Percentiles rank a stretch among this genome's conserved stretches.
Conservation (phyloP, 2,888 invertebrate species). For the Drosophila paramelanica region DNA sequence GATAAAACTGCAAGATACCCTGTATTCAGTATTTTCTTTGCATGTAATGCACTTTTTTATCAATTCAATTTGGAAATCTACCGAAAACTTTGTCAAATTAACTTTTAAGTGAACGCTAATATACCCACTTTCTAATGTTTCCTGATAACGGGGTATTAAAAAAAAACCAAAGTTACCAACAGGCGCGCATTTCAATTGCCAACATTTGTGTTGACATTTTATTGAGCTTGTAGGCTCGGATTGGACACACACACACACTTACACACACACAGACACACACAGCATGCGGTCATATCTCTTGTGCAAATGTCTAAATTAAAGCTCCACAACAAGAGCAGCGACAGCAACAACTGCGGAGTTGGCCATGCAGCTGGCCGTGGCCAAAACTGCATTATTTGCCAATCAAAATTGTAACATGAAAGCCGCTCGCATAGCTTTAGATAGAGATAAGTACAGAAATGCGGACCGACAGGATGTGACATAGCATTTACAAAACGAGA, state of each 20-base stretch:
- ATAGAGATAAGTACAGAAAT: conserved; percentile 39
- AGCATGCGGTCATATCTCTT: conserved; percentile 66
- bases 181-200: conserved; percentile 57
- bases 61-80: too few relatives aligned
- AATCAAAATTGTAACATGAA: conserved; percentile 70
- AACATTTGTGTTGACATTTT: conserved; percentile 79
- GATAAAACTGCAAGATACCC: conserved; percentile 28
- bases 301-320: conserved; percentile 80
- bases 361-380: conserved; percentile 42
- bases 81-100: too few relatives aligned
- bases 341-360: conserved; percentile 1
- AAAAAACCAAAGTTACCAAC: conserved; percentile 20
- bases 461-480: conserved; percentile 55
- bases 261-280: conserved; percentile 37
- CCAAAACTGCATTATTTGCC: conserved; percentile 69
- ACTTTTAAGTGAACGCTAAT: background rate
- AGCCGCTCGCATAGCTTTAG: conserved; percentile 50
- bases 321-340: conserved; percentile 24
- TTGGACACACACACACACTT: conserved; percentile 24
- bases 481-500: conserved; percentile 35
- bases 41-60: too few relatives aligned
- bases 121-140: background rate
- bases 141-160: conserved; percentile 24
- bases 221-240: conserved; percentile 61
- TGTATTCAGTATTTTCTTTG: background rate